These are phyloP conservation scores for Coptodon rendalli DNA, from an alignment of 2,113 vertebrate species.

Conservation along the genomic window DNA sequence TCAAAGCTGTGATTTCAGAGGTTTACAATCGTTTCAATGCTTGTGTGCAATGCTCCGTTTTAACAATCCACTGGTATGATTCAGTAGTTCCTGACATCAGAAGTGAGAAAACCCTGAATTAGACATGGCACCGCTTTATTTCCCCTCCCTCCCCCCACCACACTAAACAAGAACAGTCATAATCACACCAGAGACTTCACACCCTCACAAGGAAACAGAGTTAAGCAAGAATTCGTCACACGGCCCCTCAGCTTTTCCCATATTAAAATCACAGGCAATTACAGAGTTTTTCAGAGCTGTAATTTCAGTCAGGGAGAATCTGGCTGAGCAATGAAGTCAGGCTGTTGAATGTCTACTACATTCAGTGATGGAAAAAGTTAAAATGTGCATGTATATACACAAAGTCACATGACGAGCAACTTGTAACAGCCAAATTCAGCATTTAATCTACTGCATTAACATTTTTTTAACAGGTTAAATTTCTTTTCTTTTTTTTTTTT, in stretches of 20 bases:
- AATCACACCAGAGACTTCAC: neutral
- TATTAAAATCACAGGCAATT: neutral
- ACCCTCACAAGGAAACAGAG: neutral
- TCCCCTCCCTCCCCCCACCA: neutral
- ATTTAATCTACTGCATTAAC: neutral
- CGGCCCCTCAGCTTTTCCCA: neutral
- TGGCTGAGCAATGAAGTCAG: neutral
- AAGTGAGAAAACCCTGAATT: neutral
- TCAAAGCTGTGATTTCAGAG: neutral
- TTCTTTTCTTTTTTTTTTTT: accelerated
- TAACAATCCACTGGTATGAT: neutral
- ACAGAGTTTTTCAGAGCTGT: neutral
- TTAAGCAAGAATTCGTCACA: neutral
- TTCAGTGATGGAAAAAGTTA: neutral
- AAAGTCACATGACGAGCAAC: neutral
- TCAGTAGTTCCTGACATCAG: neutral
- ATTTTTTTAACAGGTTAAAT: neutral
- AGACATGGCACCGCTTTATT: neutral
- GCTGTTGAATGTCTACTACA: neutral
- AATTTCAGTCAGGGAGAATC: neutral
- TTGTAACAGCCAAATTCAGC: neutral
- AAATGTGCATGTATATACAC: neutral
- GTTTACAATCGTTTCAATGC: neutral
- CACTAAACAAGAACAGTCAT: neutral
- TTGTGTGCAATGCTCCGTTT: neutral